Evolutionary conservation across 2,888 invertebrate genomes (phyloP).

Genomic region (Cosmia trapezina): DNA sequence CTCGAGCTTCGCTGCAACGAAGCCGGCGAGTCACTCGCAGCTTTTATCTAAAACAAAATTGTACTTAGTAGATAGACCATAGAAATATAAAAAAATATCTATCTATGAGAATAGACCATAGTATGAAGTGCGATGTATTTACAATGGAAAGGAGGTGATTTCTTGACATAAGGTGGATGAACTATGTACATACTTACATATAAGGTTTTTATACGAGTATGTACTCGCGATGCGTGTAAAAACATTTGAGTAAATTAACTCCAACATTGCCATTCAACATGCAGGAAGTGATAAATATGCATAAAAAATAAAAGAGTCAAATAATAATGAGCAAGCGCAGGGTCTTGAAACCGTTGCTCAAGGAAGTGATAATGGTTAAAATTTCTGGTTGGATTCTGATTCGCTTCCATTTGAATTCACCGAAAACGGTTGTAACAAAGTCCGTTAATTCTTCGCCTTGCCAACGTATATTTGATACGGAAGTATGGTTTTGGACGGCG

Average conservation of each 20-base stretch:
- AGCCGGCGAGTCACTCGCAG: conserved; percentile 81
- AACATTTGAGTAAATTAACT: conserved; percentile 46
- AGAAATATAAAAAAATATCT: no score
- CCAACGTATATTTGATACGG: conserved; percentile 80
- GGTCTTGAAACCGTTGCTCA: conserved; percentile 45
- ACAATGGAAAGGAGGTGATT: conserved; percentile 30
- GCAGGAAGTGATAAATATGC: conserved; percentile 56
- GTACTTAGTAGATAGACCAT: conserved; percentile 66
- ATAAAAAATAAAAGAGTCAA: conserved; percentile 51
- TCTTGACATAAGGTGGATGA: no score
- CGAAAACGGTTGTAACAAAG: conserved; percentile 56
- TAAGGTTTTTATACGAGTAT: no score
- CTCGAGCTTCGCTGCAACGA: conserved; percentile 83
- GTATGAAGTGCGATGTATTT: conserved; percentile 42
- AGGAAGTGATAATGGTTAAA: conserved; percentile 45
- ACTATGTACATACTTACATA: no score
- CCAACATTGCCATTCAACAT: conserved; percentile 44
- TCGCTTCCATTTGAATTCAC: conserved; percentile 42
- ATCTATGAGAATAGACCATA: conserved; percentile 36
- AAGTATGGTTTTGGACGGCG: conserved; percentile 77
- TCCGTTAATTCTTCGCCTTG: conserved; percentile 69
- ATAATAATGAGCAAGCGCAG: conserved; percentile 44
- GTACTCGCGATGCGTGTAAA: conserved; percentile 36
- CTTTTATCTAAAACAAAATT: conserved; percentile 87
- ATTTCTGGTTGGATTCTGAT: conserved; percentile 58